These are phyloP conservation scores for Carassius carassius DNA, from an alignment of 2,113 vertebrate genomes.

Conservation along the genomic window DNA sequence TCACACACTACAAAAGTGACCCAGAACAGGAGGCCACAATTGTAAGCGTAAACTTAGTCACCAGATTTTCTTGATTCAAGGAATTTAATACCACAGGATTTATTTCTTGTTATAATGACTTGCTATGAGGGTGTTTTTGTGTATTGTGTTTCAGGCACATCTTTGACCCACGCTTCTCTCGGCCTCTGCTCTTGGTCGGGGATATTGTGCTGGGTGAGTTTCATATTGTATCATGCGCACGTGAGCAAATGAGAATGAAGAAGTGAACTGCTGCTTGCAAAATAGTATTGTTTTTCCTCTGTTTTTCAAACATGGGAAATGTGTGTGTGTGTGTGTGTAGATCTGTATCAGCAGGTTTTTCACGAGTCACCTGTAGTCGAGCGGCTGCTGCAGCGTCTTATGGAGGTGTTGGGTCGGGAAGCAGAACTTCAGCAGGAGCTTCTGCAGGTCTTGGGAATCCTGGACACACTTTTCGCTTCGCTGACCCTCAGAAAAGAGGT, in stretches of 20 bases:
- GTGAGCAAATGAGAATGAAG: neutral
- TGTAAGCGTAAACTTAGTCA: neutral
- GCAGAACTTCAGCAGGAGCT: slow-evolving; percentile 91
- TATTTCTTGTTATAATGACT: neutral
- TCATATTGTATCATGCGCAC: neutral
- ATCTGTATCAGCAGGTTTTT: slow-evolving; percentile 65
- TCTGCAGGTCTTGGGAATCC: slow-evolving; percentile 92
- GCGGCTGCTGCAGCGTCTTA: slow-evolving; percentile 85
- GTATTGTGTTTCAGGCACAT: slow-evolving; percentile 76
- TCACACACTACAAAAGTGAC: neutral
- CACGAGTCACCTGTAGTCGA: slow-evolving; percentile 88
- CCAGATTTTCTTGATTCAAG: neutral
- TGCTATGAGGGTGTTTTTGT: neutral
- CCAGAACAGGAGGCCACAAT: neutral
- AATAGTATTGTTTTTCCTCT: neutral
- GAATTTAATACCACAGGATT: neutral
- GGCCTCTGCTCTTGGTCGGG: slow-evolving; percentile 81
- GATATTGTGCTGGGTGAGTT: slow-evolving; percentile 88
- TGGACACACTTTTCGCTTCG: slow-evolving; percentile 94
- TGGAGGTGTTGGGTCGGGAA: slow-evolving; percentile 86
- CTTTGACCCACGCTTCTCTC: slow-evolving; percentile 85
- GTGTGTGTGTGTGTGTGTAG: slow-evolving; percentile 46
- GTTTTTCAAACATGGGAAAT: neutral
- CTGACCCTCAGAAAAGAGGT: slow-evolving; percentile 77
- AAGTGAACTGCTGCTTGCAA: neutral